Percentiles rank a stretch among this genome's conserved stretches.
Conservation (phyloP, 2,797 vertebrate species). For the Macropus fuliginosus region DNA sequence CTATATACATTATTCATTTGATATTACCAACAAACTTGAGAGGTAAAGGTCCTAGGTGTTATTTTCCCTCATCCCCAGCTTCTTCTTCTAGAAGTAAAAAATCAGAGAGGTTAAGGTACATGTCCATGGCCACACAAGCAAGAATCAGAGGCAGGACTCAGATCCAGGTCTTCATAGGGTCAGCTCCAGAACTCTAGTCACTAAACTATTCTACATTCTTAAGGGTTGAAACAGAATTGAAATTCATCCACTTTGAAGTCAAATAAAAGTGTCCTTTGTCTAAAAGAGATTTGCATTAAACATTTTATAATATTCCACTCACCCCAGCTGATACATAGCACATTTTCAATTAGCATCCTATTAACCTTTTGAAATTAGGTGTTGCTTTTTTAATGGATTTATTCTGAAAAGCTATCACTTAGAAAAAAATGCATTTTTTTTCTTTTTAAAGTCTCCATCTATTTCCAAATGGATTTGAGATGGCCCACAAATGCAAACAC, state of each 20-base stretch:
- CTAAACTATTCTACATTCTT: background rate
- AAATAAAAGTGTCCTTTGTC: background rate
- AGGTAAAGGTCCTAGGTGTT: background rate
- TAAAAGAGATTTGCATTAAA: background rate
- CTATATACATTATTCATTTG: background rate
- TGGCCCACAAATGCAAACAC: background rate
- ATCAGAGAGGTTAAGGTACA: background rate
- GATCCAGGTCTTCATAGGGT: background rate
- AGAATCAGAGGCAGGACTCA: background rate
- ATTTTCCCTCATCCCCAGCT: background rate
- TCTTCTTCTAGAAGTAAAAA: background rate
- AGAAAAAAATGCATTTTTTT: conserved; percentile 20
- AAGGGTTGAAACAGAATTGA: background rate
- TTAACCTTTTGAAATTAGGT: conserved; percentile 1
- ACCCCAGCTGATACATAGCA: background rate
- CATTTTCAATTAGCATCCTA: conserved; percentile 43
- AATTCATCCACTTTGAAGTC: background rate
- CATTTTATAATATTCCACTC: conserved; percentile 13
- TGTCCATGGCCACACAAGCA: background rate
- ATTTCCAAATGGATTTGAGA: background rate
- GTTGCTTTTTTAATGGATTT: background rate
- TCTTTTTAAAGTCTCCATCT: conserved; percentile 15
- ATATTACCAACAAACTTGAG: background rate
- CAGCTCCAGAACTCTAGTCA: background rate
- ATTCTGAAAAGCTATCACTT: conserved; percentile 31